phyloP scores from a whole-genome alignment of 2,797 vertebrate genomes.

The Erethizon dorsatum region DNA sequence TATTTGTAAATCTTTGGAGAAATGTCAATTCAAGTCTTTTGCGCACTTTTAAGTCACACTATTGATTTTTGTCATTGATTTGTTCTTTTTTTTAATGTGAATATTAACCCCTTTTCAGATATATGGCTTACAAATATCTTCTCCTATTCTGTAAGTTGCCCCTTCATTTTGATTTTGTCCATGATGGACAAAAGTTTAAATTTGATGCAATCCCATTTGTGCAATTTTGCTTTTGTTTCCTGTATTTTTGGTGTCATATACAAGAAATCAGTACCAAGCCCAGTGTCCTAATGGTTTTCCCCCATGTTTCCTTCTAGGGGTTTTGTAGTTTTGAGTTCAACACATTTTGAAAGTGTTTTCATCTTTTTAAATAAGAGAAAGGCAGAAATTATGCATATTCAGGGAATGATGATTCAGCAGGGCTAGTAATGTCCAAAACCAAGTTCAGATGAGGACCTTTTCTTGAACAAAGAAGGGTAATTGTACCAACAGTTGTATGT shows the following conservation, averaged over 20 bases:
- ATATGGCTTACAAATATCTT: not conserved
- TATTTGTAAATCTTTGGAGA: conserved; percentile 11
- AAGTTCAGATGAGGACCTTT: conserved; percentile 27
- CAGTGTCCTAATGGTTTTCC: not conserved
- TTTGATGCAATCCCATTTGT: not conserved
- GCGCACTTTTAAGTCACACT: not conserved
- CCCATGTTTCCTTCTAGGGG: not conserved
- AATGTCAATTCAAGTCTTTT: not conserved
- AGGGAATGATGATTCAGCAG: not conserved
- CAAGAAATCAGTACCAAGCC: conserved; percentile 27
- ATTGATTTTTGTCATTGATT: conserved; percentile 39
- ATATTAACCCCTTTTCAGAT: not conserved
- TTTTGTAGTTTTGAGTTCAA: conserved; percentile 7
- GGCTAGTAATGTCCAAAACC: not conserved
- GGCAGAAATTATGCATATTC: not conserved
- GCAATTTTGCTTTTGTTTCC: not conserved
- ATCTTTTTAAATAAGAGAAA: not conserved
- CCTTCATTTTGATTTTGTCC: not conserved
- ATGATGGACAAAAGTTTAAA: not conserved
- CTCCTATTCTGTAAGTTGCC: not conserved
- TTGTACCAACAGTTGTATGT: not conserved
- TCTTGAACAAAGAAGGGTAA: not conserved
- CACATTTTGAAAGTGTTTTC: conserved; percentile 27
- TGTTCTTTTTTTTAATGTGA: not conserved
- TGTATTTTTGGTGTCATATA: not conserved